Base-by-base conservation (phyloP, 1,140 invertebrate species). In the Dendrolimus punctatus region DNA sequence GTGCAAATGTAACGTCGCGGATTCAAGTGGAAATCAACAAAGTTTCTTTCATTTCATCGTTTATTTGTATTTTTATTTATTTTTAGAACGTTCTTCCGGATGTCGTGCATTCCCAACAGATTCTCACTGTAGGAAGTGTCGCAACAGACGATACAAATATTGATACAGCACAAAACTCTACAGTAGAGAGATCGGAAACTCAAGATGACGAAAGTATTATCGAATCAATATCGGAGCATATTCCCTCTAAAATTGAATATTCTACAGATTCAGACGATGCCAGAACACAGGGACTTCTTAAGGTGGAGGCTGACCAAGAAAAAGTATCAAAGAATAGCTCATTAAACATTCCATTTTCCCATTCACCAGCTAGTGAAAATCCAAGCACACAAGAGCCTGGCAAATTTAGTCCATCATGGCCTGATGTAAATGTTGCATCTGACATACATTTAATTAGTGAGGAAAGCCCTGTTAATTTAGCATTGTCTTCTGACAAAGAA, bases 31-130 rank as follows among this genome's bases (percentile, higher is more conserved):
- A 6, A 45, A 9, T 9, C 23, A 36, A 41, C 36, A 53, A 51
- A 52, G 8, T 55, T 55, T 23, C 23, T 23, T 23, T 23, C 23
- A 2, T 54, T 38, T 55, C 43, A 9, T 41, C 39, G 55, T 71
- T 71, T 79, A 79, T 78, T 80, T 82, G 64, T 80, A 77, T 71
- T 58, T 70, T 76, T 74, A 74, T 81, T 78, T 85, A 85, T 85
- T 85, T 85, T 85, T 85, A 85, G 82, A 81, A 81, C 67, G 68
- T 79, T 73, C 82, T 85, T 81, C 82, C 82, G 80, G 82, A 85
- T 74, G 80, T 85, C 66, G 82, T 85, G 62, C 76, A 85, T 82
- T 81, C 76, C 60, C 77, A 85, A 76, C 82, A 84, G 71, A 76
- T 82, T 59, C 59, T 69, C 60, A 66, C 67, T 55, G 45, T 70